Conservation (phyloP, 2,113 vertebrate genomes). For the Thamnaconus septentrionalis region DNA sequence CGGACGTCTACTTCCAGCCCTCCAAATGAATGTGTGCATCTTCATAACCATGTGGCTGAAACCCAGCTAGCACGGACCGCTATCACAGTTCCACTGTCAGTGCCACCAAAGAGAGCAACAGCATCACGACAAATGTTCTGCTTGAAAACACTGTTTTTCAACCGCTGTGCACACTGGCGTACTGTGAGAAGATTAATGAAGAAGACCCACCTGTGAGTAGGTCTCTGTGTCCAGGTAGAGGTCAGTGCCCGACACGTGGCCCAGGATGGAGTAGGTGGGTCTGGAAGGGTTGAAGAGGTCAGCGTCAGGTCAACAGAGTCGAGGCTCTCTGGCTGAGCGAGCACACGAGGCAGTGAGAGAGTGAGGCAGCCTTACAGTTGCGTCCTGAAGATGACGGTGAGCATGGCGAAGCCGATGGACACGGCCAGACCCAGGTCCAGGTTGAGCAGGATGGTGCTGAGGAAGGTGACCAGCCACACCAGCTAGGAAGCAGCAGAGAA, state of each 20-base stretch:
- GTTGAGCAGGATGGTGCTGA: constrained; percentile 83
- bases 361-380: constrained; percentile 82
- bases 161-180: background rate
- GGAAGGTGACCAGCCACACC: constrained; percentile 89
- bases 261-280: constrained; percentile 87
- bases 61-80: too few relatives aligned
- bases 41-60: too few relatives aligned
- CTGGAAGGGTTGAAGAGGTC: constrained; percentile 57
- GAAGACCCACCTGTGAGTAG: constrained; percentile 79
- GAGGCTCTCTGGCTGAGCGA: too few relatives aligned
- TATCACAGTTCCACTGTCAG: too few relatives aligned
- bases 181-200: background rate
- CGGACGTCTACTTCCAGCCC: too few relatives aligned
- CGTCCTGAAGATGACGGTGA: constrained; percentile 89
- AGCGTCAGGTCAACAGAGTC: too few relatives aligned
- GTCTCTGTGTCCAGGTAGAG: constrained; percentile 84
- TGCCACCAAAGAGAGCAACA: too few relatives aligned
- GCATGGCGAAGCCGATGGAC: constrained; percentile 84
- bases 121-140: background rate
- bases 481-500: constrained; percentile 61
- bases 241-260: constrained; percentile 80
- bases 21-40: too few relatives aligned
- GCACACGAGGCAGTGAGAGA: background rate
- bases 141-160: background rate
- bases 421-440: constrained; percentile 86